Percentiles rank a stretch among this genome's conserved stretches.
These are phyloP conservation scores for Oncorhynchus nerka DNA, from an alignment of 2,113 vertebrate genomes.

Conservation along the genomic window DNA sequence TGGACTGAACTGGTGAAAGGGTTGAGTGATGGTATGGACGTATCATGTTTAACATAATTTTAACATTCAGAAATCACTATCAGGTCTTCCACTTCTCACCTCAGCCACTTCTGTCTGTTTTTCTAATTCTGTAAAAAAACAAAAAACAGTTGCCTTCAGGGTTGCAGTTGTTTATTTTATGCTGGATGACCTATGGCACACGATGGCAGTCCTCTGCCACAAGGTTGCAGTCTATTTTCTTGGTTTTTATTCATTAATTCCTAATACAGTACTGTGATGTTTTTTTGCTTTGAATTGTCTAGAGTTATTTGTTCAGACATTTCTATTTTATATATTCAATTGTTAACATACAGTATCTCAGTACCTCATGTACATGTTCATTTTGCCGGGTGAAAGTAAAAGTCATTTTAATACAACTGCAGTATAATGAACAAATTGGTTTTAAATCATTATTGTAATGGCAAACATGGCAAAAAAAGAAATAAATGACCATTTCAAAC, in stretches of 20 bases:
- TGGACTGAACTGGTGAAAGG: background rate
- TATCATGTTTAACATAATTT: background rate
- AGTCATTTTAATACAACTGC: no score
- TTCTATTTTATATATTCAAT: background rate
- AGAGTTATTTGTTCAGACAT: background rate
- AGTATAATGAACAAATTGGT: no score
- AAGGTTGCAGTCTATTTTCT: conserved; percentile 23
- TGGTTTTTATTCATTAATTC: background rate
- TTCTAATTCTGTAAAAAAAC: background rate
- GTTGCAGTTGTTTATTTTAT: conserved; percentile 8
- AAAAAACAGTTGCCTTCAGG: conserved; percentile 20
- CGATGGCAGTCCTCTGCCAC: conserved; percentile 36
- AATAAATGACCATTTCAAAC: no score
- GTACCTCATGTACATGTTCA: background rate
- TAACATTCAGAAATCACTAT: background rate
- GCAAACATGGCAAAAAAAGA: no score
- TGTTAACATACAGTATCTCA: background rate
- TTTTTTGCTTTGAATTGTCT: background rate
- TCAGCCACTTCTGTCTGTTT: background rate
- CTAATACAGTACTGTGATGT: background rate
- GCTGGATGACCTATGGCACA: conserved; percentile 33
- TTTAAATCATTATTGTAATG: no score
- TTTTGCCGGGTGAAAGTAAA: background rate
- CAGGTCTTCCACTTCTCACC: conserved; percentile 1
- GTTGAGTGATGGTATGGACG: background rate